Conservation (phyloP, 2,888 invertebrate genomes). For the Artemia sp. region DNA sequence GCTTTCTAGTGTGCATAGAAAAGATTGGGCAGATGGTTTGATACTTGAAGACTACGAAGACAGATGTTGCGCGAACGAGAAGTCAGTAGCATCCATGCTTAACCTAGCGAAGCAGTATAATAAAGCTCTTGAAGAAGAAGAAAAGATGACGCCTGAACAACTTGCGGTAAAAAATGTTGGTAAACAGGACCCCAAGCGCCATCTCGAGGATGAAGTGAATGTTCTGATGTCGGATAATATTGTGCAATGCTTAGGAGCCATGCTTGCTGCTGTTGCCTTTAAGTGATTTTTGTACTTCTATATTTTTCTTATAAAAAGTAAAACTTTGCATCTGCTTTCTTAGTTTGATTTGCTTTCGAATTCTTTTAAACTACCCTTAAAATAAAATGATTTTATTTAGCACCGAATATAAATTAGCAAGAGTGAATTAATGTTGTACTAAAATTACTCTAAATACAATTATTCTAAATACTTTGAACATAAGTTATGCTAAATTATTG, state of each 20-base stretch:
- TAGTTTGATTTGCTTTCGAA: no score
- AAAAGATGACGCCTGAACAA: constrained; percentile 98
- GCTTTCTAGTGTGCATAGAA: constrained; percentile 94
- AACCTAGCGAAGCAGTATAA: constrained; percentile 94
- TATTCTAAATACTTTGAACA: no score
- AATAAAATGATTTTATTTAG: no score
- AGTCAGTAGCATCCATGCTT: constrained; percentile 86
- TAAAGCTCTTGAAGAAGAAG: constrained; percentile 95
- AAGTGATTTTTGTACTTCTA: constrained; percentile 42
- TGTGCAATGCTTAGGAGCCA: constrained; percentile 90
- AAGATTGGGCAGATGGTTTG: constrained; percentile 94
- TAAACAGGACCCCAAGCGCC: constrained; percentile 95
- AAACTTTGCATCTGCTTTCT: no score
- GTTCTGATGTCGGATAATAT: constrained; percentile 92
- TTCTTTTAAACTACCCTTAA: no score
- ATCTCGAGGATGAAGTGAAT: constrained; percentile 96
- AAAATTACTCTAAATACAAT: no score
- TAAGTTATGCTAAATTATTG: no score
- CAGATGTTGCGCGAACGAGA: constrained; percentile 82
- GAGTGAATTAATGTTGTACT: no score
- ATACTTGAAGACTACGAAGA: constrained; percentile 77
- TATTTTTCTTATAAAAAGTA: constrained; percentile 19
- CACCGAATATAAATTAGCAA: no score
- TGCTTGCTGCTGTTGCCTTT: constrained; percentile 82
- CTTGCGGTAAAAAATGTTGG: constrained; percentile 98